phyloP scores from a whole-genome alignment of 2,888 invertebrate species.

The Apamea anceps region DNA sequence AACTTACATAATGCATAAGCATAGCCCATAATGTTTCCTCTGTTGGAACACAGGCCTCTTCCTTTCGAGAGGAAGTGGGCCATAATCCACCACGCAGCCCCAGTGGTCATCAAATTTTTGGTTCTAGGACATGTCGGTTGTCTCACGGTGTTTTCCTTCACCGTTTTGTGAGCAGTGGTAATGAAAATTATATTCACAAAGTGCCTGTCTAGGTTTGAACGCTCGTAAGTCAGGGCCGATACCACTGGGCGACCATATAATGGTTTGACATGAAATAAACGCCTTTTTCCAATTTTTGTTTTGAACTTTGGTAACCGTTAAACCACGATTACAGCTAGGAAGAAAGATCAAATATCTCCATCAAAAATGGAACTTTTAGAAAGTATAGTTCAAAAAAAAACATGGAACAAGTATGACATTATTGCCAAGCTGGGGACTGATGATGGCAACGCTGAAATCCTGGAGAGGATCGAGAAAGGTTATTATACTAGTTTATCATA shows the following conservation, averaged over 20 bases:
- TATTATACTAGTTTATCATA: neutral
- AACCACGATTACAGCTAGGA: neutral
- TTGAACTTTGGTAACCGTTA: neutral
- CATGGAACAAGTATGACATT: slow-evolving; percentile 5
- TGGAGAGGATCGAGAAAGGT: neutral
- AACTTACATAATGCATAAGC: neutral
- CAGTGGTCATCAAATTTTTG: too few relatives aligned
- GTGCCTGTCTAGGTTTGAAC: too few relatives aligned
- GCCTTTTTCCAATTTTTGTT: neutral
- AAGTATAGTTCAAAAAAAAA: neutral
- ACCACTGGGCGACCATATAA: neutral
- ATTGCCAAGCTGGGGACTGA: slow-evolving; percentile 4
- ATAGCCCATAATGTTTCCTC: too few relatives aligned
- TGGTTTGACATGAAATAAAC: neutral
- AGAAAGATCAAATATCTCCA: neutral
- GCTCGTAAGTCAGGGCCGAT: too few relatives aligned
- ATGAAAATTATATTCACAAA: too few relatives aligned
- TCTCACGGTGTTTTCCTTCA: too few relatives aligned
- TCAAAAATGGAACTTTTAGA: neutral
- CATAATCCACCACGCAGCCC: too few relatives aligned
- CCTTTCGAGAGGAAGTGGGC: too few relatives aligned
- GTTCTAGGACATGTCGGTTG: too few relatives aligned
- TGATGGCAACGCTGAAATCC: slow-evolving; percentile 1
- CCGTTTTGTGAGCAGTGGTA: too few relatives aligned
- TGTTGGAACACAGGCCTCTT: too few relatives aligned